These are phyloP conservation scores for Amblyteles armatorius DNA, from an alignment of 2,888 invertebrate species.

Conservation along the genomic window DNA sequence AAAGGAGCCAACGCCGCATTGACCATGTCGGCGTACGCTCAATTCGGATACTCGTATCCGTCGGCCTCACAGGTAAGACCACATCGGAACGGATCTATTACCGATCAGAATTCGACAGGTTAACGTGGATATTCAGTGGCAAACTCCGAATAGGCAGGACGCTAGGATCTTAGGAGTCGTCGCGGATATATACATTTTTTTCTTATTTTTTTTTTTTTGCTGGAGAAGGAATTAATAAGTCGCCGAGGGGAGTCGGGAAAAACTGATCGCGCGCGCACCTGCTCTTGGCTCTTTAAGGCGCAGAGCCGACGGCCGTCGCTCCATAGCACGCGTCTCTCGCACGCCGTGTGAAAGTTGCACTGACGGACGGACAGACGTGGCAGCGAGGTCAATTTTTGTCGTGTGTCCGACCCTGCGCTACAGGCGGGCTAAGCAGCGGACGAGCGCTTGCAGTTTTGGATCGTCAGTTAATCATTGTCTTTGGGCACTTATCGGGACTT, in stretches of 20 bases:
- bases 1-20: slow-evolving; percentile 46
- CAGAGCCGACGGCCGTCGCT: slow-evolving; percentile 68
- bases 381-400: slow-evolving; percentile 37
- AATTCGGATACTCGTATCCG: slow-evolving; percentile 97
- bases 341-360: slow-evolving; percentile 56
- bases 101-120: background rate
- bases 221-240: background rate
- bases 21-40: slow-evolving; percentile 93
- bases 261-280: slow-evolving; percentile 74
- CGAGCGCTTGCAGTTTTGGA: background rate
- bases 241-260: slow-evolving; percentile 10
- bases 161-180: background rate
- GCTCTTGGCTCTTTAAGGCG: slow-evolving; percentile 61
- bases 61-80: slow-evolving; percentile 94
- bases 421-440: background rate
- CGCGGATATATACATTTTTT: background rate
- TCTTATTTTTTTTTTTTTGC: background rate
- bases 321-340: slow-evolving; percentile 37
- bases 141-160: background rate
- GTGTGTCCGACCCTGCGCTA: slow-evolving; percentile 5
- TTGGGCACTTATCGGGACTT: background rate
- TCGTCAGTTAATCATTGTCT: background rate
- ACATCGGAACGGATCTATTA: slow-evolving; percentile 15
- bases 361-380: slow-evolving; percentile 12
- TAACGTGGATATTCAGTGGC: background rate